Evolutionary conservation across 2,113 vertebrate genomes (phyloP).

Genomic region (Rhabdomys dilectus): DNA sequence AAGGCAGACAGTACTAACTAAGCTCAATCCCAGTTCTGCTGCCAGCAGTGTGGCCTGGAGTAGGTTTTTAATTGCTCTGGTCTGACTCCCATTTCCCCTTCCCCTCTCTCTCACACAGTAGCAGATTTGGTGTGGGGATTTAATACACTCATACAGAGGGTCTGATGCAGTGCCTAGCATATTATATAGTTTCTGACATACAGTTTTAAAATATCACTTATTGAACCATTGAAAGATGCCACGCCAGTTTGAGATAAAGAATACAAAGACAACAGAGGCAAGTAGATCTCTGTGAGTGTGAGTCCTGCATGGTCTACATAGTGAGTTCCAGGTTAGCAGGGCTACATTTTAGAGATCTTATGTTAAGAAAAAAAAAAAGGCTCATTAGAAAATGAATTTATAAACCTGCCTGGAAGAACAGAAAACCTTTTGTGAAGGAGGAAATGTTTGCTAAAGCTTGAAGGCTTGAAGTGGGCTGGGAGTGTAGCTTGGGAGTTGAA

Average conservation of each 20-base stretch:
- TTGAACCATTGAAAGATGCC: neutral
- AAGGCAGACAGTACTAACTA: constrained; percentile 36
- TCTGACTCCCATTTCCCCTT: neutral
- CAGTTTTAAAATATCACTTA: constrained; percentile 29
- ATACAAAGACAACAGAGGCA: constrained; percentile 33
- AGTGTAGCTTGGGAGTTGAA: neutral
- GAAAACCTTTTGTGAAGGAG: neutral
- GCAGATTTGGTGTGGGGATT: neutral
- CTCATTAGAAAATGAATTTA: constrained; percentile 46
- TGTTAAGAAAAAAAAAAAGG: neutral
- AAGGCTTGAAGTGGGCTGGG: neutral
- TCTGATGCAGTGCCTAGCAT: neutral
- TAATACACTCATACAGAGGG: constrained; percentile 13
- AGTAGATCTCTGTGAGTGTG: neutral
- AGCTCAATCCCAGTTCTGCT: constrained; percentile 30
- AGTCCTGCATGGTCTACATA: neutral
- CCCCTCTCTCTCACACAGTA: neutral
- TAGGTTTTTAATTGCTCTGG: constrained; percentile 3
- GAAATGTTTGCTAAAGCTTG: neutral
- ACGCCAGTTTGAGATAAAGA: neutral
- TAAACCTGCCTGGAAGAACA: neutral
- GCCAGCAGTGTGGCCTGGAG: neutral
- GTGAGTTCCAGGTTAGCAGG: neutral
- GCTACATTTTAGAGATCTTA: neutral
- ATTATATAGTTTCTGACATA: constrained; percentile 3